A percentile compares a stretch with the other conserved stretches of the same genome.
Conservation (phyloP, 2,888 invertebrate genomes). For the Cantharis flavilabris region DNA sequence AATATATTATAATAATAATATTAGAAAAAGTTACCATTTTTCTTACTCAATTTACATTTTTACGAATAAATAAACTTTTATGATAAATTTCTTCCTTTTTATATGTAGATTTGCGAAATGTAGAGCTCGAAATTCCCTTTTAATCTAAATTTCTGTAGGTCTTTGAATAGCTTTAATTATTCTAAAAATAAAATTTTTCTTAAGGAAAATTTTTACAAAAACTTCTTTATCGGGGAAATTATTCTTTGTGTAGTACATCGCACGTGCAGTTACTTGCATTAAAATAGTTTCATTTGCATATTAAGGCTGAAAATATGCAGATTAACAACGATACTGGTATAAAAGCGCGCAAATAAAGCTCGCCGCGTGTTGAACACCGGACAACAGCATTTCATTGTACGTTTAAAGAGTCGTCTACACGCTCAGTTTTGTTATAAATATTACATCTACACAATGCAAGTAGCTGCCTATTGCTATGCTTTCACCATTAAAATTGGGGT, state of each 20-base stretch:
- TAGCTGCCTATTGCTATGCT: no score
- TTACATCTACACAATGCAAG: no score
- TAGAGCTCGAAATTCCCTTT: neutral
- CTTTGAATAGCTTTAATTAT: neutral
- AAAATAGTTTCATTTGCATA: neutral
- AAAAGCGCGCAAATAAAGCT: neutral
- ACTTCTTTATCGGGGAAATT: neutral
- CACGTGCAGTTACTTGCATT: neutral
- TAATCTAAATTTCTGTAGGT: neutral
- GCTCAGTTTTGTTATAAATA: no score
- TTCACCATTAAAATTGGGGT: no score
- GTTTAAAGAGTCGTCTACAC: no score
- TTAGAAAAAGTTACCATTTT: neutral
- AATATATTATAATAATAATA: neutral
- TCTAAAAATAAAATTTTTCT: neutral
- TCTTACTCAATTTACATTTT: neutral
- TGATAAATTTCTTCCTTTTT: neutral
- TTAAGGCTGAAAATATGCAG: neutral
- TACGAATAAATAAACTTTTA: neutral
- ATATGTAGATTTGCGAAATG: neutral
- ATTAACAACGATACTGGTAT: neutral
- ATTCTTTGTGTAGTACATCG: neutral
- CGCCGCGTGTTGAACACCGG: neutral
- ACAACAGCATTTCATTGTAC: neutral
- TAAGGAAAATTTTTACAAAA: neutral